Conservation (phyloP, 2,113 vertebrate species). For the Cochlearius cochlearius region DNA sequence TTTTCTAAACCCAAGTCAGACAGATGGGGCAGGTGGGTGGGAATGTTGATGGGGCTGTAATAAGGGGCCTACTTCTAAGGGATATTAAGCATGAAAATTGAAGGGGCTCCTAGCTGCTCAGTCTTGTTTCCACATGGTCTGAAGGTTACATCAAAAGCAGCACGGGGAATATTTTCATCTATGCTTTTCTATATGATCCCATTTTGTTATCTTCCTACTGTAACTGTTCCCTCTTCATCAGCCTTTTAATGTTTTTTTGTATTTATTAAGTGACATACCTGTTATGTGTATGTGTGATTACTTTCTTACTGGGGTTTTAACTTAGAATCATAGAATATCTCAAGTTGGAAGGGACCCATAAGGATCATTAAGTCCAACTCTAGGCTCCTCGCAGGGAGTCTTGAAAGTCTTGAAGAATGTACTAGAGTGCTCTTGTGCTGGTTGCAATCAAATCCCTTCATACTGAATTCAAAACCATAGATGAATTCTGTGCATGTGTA, state of each 20-base stretch:
- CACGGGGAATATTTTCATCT: not conserved
- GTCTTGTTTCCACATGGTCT: not conserved
- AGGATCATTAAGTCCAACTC: not conserved
- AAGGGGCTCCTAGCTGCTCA: not conserved
- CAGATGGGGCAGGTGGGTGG: not conserved
- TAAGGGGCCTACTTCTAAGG: not conserved
- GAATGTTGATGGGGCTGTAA: not conserved
- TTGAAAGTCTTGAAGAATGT: not conserved
- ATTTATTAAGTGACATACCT: not conserved
- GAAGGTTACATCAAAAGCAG: not conserved
- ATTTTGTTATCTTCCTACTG: not conserved
- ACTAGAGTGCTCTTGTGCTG: not conserved
- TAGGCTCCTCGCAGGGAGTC: not conserved
- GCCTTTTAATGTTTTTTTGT: not conserved
- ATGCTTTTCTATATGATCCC: not conserved
- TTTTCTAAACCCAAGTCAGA: not conserved
- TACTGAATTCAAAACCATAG: not conserved
- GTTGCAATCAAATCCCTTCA: not conserved
- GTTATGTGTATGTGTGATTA: not conserved
- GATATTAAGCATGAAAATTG: not conserved
- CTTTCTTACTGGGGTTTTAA: not conserved
- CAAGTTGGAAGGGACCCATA: not conserved
- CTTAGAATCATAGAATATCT: not conserved
- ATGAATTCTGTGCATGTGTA: not conserved
- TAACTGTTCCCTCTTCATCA: not conserved